phyloP scores from a whole-genome alignment of 2,797 vertebrate genomes.

The Mareca penelope region DNA sequence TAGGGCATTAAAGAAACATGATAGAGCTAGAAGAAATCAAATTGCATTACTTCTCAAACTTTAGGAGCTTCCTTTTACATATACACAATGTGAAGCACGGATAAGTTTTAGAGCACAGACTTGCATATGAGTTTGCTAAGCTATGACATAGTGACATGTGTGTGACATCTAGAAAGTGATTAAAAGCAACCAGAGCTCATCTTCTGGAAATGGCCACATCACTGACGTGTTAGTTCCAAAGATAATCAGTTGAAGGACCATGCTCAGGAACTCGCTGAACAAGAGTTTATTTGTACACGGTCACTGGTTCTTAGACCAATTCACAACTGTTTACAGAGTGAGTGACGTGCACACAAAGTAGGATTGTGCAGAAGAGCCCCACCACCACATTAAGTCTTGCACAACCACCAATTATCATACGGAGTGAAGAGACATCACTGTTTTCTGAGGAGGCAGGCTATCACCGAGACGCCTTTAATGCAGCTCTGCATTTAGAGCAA shows the following conservation, averaged over 20 bases:
- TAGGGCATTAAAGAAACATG: background rate
- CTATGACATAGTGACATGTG: background rate
- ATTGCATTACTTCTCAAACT: background rate
- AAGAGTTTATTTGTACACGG: background rate
- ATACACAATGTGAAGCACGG: background rate
- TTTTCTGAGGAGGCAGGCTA: accelerated
- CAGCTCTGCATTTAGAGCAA: background rate
- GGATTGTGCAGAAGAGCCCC: background rate
- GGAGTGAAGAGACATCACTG: background rate
- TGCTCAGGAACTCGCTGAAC: background rate
- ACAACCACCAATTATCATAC: background rate
- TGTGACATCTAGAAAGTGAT: background rate
- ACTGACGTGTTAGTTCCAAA: background rate
- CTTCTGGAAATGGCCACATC: background rate
- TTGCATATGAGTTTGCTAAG: background rate
- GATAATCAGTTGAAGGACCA: background rate
- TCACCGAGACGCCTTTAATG: background rate
- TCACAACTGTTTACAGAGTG: background rate
- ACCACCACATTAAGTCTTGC: background rate
- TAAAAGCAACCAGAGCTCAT: background rate
- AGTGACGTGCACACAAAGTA: background rate
- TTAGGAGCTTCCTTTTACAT: background rate
- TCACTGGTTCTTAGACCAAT: background rate
- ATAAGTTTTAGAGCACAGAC: background rate
- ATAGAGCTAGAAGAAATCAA: background rate